A percentile compares a stretch with the other conserved stretches of the same genome.
Conservation (phyloP, 2,888 invertebrate genomes). For the Mesochorus sp. region DNA sequence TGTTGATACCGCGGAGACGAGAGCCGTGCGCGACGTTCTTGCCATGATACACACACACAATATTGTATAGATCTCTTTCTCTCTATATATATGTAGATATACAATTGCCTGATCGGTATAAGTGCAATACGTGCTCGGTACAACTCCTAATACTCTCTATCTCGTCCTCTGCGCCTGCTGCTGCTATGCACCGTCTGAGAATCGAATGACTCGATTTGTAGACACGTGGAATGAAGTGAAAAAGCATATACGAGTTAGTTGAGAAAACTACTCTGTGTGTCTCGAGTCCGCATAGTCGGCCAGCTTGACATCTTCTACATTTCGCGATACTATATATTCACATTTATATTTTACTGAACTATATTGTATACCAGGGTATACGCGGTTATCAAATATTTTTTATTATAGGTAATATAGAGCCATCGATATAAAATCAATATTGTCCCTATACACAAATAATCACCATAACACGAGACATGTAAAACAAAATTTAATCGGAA, state of each 20-base stretch:
- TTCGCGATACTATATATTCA: neutral
- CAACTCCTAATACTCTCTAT: conserved; percentile 14
- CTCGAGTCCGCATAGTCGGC: neutral
- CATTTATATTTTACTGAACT: neutral
- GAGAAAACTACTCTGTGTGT: neutral
- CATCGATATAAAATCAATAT: neutral
- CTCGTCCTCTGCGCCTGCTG: neutral
- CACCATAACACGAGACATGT: neutral
- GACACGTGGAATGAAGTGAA: conserved; percentile 52
- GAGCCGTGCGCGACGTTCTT: conserved; percentile 13
- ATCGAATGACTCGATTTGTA: conserved; percentile 56
- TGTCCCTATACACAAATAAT: neutral
- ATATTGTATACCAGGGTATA: neutral
- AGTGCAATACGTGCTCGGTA: neutral
- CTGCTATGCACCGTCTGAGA: conserved; percentile 13
- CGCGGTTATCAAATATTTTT: conserved; percentile 6
- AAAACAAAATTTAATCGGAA: neutral
- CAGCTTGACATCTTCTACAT: conserved; percentile 2
- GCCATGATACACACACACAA: neutral
- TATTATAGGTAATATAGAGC: neutral
- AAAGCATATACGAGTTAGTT: conserved; percentile 46
- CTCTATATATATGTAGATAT: conserved; percentile 7
- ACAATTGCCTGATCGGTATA: conserved; percentile 46
- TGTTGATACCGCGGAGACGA: conserved; percentile 26
- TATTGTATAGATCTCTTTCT: no score